Evolutionary conservation across 2,888 invertebrate species (phyloP), one percentile per base, ranked within the genome.

Genomic region (Diploptera punctata): DNA sequence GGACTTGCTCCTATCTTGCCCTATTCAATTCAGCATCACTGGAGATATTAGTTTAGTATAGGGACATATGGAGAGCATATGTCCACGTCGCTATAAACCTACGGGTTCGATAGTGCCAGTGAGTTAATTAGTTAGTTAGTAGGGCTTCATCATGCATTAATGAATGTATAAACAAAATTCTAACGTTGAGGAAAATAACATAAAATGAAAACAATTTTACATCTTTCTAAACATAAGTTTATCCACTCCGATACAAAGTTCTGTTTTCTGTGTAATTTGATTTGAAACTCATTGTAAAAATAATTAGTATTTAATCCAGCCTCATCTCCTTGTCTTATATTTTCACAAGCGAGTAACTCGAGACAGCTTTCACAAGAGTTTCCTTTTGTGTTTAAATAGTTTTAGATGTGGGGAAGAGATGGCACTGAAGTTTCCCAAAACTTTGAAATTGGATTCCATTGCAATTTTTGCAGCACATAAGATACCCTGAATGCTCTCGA

Each of bases 401-500:
- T 62, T 62, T 43, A 62, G 62, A 62, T 62, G 21, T 38, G 43
- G 33, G 24, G 43, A 19, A 62, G 38, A 62, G 62, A 62, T 62
- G 38, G 43, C 38, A 62, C 19, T 21, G 24, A 62, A 21, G 33
- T 76, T 82, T 80, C 0, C 79, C n/a, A n/a, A 74, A 44, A 81
- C 83, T 77, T 81, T 81, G 24, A 67, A 49, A 67, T 67, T 79
- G 81, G 10, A 78, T 71, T 10, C 62, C 72, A 65, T 77, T 70
- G 68, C 52, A 69, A 47, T 70, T 68, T 26, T 74, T 52, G 62
- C 24, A 33, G 62, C 38, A 38, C 38, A 21, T 43, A 62, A 62
- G 62, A 62, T 19, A 38, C 24, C 38, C 62, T 43, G 62, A 62
- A 62, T 33, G 43, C 62, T 62, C 38, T 31, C 62, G 43, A 62